Percentiles rank a stretch among this genome's conserved stretches.
Evolutionary conservation across 2,113 vertebrate genomes (phyloP).

Genomic region (Coryphaenoides rupestris): DNA sequence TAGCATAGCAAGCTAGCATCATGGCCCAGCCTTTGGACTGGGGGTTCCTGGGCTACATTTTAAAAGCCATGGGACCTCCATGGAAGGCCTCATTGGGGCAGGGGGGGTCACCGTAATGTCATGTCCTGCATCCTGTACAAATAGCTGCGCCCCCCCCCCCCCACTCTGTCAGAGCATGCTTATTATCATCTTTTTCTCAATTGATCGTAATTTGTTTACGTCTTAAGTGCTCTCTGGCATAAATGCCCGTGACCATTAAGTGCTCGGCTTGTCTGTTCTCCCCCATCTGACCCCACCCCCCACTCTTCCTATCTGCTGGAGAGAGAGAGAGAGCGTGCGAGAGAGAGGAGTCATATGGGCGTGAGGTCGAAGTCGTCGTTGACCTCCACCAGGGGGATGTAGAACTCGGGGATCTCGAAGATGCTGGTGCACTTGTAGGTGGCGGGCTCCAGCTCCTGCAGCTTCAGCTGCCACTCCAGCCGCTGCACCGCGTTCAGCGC

Average conservation of each 20-base stretch:
- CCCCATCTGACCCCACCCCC: slow-evolving; percentile 5
- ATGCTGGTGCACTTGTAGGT: slow-evolving; percentile 98
- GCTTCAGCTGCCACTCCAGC: slow-evolving; percentile 97
- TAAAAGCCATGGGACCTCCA: too few species aligned
- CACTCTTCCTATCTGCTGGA: background rate
- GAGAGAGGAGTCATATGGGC: slow-evolving; percentile 80
- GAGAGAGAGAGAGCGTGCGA: background rate
- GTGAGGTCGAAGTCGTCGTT: slow-evolving; percentile 98
- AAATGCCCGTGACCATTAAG: slow-evolving; percentile 48
- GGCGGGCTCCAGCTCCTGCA: slow-evolving; percentile 95
- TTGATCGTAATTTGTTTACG: too few species aligned
- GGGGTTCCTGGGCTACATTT: too few species aligned
- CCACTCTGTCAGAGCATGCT: too few species aligned
- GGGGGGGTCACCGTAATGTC: too few species aligned
- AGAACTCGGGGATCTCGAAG: slow-evolving; percentile 97
- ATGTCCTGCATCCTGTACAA: too few species aligned
- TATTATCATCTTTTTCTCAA: too few species aligned
- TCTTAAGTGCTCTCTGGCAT: slow-evolving; percentile 45
- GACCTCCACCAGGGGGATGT: slow-evolving; percentile 97
- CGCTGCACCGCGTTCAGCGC: slow-evolving; percentile 96
- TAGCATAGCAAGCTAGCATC: too few species aligned
- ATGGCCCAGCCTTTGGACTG: slow-evolving; percentile 27
- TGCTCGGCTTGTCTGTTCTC: slow-evolving; percentile 48
- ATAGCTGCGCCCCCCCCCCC: too few species aligned
- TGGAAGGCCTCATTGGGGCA: too few species aligned